phyloP scores from a whole-genome alignment of 2,797 vertebrate species.

The Melanotaenia parkinsoni region DNA sequence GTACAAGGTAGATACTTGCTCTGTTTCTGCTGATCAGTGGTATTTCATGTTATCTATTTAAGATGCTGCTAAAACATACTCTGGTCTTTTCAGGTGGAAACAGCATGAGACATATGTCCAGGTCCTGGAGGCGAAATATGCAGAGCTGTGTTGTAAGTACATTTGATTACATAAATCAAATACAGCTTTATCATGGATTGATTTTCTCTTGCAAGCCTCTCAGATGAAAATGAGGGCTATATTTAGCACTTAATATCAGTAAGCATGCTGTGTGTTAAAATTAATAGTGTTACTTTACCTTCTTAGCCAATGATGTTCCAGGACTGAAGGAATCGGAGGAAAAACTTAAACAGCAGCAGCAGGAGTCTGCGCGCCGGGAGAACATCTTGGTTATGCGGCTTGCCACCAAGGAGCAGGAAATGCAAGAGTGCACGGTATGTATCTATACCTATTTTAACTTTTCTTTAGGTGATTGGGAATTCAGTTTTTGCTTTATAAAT shows the following conservation, averaged over 20 bases:
- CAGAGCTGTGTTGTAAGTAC: conserved; percentile 97
- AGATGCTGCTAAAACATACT: conserved; percentile 10
- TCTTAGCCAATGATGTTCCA: conserved; percentile 94
- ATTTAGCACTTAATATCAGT: background rate
- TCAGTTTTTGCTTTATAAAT: background rate
- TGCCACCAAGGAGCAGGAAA: conserved; percentile 99
- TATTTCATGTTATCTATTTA: background rate
- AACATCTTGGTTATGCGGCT: conserved; percentile 99
- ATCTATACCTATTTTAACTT: conserved; percentile 1
- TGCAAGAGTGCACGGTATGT: conserved; percentile 99
- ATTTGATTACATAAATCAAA: conserved; percentile 3
- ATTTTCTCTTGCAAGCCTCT: background rate
- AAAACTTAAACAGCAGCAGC: conserved; percentile 98
- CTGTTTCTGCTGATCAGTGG: background rate
- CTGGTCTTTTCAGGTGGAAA: conserved; percentile 90
- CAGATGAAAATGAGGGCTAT: too few relatives aligned
- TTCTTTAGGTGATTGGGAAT: background rate
- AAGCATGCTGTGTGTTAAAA: background rate
- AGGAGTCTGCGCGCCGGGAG: conserved; percentile 97
- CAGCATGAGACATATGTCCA: conserved; percentile 97
- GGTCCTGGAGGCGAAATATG: conserved; percentile 97
- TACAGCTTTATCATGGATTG: background rate
- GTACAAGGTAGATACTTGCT: conserved; percentile 87
- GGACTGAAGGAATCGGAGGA: conserved; percentile 98
- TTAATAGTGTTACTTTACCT: conserved; percentile 34